Conservation (phyloP, 2,888 invertebrate genomes). For the Andrena marginata region DNA sequence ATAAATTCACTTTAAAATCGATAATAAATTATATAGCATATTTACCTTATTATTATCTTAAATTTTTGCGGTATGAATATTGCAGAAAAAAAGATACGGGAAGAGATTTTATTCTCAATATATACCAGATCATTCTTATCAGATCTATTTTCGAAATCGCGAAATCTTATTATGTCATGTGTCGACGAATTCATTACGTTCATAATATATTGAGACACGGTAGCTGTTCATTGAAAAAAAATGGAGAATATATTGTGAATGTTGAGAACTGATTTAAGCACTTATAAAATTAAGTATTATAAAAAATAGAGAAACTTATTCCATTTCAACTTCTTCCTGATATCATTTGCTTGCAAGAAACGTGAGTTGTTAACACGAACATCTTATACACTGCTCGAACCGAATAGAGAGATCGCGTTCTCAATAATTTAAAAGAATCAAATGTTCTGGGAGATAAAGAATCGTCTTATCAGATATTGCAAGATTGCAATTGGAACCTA, state of each 20-base stretch:
- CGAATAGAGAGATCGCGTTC: not conserved
- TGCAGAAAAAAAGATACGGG: not conserved
- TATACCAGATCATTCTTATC: not conserved
- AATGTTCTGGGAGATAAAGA: not conserved
- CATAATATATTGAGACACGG: not conserved
- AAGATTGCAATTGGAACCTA: not conserved
- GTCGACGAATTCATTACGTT: not conserved
- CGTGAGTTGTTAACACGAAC: not conserved
- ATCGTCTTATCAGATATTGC: not conserved
- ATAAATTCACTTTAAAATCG: not conserved
- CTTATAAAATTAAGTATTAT: not conserved
- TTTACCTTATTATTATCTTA: not conserved
- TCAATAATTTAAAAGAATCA: not conserved
- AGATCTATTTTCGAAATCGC: not conserved
- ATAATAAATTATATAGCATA: not conserved
- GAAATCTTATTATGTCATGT: not conserved
- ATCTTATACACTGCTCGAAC: not conserved
- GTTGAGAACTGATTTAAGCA: not conserved
- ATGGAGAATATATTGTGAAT: not conserved
- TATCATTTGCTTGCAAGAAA: not conserved
- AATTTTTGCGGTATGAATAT: not conserved
- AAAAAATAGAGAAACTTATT: not conserved
- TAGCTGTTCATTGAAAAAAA: not conserved
- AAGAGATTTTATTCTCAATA: not conserved
- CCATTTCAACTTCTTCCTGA: not conserved